Conservation (phyloP, 2,888 invertebrate genomes). For the Timandra comae region DNA sequence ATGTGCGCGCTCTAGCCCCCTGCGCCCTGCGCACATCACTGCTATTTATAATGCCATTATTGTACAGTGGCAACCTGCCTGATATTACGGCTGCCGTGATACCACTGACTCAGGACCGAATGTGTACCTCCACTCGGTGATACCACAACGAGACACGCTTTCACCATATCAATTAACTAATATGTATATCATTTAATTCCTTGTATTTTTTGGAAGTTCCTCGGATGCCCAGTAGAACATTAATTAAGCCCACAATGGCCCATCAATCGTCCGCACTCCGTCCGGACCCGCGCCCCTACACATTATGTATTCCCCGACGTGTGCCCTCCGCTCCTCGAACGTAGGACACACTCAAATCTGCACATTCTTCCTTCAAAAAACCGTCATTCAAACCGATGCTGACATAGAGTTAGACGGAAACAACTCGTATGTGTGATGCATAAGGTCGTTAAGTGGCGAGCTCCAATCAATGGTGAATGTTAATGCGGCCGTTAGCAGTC, state of each 20-base stretch:
- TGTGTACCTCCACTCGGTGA: no score
- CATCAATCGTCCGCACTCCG: neutral
- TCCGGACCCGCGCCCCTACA: neutral
- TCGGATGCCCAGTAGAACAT: slow-evolving; percentile 4
- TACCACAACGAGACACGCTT: no score
- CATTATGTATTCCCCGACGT: slow-evolving; percentile 13
- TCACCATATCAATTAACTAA: no score
- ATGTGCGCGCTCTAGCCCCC: slow-evolving; percentile 28
- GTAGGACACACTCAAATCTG: slow-evolving; percentile 29
- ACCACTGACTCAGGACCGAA: neutral
- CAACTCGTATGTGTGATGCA: no score
- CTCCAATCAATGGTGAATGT: slow-evolving; percentile 20
- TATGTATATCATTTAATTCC: no score
- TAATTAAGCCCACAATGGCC: slow-evolving; percentile 6
- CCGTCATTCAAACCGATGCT: slow-evolving; percentile 25
- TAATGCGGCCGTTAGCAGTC: slow-evolving; percentile 26
- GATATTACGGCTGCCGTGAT: neutral
- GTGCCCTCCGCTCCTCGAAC: slow-evolving; percentile 19
- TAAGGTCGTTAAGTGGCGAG: neutral
- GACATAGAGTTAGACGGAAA: no score
- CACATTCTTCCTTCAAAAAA: slow-evolving; percentile 25
- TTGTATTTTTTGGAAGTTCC: no score
- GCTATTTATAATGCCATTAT: no score
- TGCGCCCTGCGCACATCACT: slow-evolving; percentile 28
- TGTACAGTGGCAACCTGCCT: neutral